Evolutionary conservation across 2,888 invertebrate species (phyloP).

Genomic region (Drosophila longiperda): DNA sequence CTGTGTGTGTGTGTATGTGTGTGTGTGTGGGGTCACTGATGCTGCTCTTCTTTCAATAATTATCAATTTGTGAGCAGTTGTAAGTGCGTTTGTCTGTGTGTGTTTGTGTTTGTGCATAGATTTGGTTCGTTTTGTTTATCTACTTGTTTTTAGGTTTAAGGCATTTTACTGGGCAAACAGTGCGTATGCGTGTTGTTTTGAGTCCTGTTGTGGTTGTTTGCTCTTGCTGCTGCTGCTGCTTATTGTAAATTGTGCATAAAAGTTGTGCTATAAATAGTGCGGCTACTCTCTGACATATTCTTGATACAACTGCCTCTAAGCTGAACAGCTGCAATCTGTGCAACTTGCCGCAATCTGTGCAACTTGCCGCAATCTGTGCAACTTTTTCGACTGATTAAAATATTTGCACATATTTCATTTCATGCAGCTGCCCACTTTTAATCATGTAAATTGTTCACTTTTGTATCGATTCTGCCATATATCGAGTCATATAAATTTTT

Average conservation of each 20-base stretch:
- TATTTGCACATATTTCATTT: conserved; percentile 34
- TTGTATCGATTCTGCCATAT: neutral
- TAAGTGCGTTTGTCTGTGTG: conserved; percentile 20
- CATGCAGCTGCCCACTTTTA: neutral
- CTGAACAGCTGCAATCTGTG: conserved; percentile 32
- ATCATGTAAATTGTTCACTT: neutral
- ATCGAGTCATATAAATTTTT: neutral
- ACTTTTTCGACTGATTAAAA: conserved; percentile 56
- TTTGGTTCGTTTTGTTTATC: conserved; percentile 70
- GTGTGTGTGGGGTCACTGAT: conserved; percentile 41
- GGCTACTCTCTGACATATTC: conserved; percentile 23
- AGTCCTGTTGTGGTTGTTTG: conserved; percentile 39
- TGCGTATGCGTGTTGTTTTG: conserved; percentile 70
- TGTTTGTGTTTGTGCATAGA: conserved; percentile 26
- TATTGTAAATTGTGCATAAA: conserved; percentile 60
- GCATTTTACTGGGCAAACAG: conserved; percentile 68
- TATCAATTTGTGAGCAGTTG: conserved; percentile 68
- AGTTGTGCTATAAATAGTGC: conserved; percentile 48
- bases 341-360: conserved; percentile 32
- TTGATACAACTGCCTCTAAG: conserved; percentile 7
- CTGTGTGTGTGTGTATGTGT: conserved; percentile 22
- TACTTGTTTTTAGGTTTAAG: conserved; percentile 77
- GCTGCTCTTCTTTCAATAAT: conserved; percentile 67
- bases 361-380: conserved; percentile 1
- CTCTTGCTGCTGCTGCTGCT: conserved; percentile 28